Percentiles rank a stretch among this genome's conserved stretches.
These are phyloP conservation scores for Drosophila mulleri DNA, from an alignment of 2,888 invertebrate species.

Conservation along the genomic window DNA sequence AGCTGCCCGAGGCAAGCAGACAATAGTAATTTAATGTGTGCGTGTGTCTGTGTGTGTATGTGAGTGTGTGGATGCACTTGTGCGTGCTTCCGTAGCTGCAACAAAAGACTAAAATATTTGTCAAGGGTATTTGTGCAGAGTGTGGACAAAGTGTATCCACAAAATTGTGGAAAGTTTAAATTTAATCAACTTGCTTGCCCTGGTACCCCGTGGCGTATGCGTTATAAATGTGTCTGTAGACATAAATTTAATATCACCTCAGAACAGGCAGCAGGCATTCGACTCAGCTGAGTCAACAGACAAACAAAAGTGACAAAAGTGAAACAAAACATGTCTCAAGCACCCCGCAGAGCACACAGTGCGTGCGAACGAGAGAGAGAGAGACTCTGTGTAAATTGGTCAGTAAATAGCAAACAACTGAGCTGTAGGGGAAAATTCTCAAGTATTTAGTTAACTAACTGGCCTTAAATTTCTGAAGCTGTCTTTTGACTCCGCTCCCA, in stretches of 20 bases:
- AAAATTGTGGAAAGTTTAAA: conserved; percentile 36
- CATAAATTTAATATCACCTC: conserved; percentile 22
- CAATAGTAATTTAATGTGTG: neutral
- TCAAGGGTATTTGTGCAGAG: conserved; percentile 41
- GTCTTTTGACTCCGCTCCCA: too few species aligned
- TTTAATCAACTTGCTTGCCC: conserved; percentile 39
- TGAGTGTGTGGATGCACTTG: conserved; percentile 14
- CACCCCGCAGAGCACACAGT: neutral
- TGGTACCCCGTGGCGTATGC: conserved; percentile 21
- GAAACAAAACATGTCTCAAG: conserved; percentile 26
- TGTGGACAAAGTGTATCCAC: conserved; percentile 11
- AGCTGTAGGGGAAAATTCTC: neutral
- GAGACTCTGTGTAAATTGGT: conserved; percentile 8
- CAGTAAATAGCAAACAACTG: neutral
- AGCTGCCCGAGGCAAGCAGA: conserved; percentile 28
- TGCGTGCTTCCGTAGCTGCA: conserved; percentile 23
- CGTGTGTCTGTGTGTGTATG: neutral
- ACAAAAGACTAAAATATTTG: conserved; percentile 44
- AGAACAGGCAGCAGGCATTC: conserved; percentile 6
- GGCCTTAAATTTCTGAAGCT: neutral
- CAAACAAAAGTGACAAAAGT: conserved; percentile 21
- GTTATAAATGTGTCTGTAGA: conserved; percentile 8
- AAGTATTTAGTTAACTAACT: conserved; percentile 3
- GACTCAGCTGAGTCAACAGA: conserved; percentile 10
- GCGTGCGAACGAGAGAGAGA: neutral